These are phyloP conservation scores for Pseudachorutes palmiensis DNA, from an alignment of 1,140 invertebrate species.

Conservation along the genomic window DNA sequence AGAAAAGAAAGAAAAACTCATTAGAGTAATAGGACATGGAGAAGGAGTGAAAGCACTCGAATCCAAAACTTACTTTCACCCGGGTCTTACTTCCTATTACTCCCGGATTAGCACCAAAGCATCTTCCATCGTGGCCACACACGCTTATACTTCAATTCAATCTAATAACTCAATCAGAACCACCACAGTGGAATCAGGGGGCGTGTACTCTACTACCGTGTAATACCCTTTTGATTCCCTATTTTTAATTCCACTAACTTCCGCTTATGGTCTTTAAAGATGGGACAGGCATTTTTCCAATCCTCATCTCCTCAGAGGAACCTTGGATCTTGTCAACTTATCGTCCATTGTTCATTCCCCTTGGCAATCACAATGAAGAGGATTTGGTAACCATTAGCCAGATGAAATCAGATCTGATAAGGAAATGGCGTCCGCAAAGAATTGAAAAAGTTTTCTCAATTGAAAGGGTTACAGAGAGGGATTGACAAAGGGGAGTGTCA, in stretches of 20 bases:
- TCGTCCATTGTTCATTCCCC: too few relatives aligned
- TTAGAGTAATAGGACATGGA: conserved; percentile 7
- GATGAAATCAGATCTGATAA: background rate
- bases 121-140: background rate
- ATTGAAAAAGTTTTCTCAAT: background rate
- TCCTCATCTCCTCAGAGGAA: too few relatives aligned
- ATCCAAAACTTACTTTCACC: background rate
- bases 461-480: background rate
- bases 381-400: background rate
- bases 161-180: conserved; percentile 7
- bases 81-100: background rate
- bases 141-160: background rate
- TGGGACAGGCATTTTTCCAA: too few relatives aligned
- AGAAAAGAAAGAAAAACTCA: conserved; percentile 4
- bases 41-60: conserved; percentile 5
- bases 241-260: too few relatives aligned
- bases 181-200: background rate
- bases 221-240: background rate
- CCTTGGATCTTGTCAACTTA: too few relatives aligned
- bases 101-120: background rate
- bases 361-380: too few relatives aligned
- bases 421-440: background rate
- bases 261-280: too few relatives aligned
- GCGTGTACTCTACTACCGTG: background rate
- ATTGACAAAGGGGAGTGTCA: too few relatives aligned